Percentiles rank a stretch among this genome's conserved stretches.
phyloP scores from a whole-genome alignment of 2,888 invertebrate genomes.

The Ennomos quercinarius region DNA sequence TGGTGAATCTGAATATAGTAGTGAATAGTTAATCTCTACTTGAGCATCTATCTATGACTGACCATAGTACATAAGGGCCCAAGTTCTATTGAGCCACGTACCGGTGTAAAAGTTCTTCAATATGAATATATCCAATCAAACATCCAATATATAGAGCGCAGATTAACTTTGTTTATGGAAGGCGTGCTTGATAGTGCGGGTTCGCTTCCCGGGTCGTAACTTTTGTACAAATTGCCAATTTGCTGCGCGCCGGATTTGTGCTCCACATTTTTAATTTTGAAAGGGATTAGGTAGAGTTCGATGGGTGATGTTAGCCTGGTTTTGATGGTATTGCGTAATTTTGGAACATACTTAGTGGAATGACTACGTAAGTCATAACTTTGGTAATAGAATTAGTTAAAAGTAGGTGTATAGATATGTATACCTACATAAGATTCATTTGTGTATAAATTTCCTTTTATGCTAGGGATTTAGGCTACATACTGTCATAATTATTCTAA shows the following conservation, averaged over 20 bases:
- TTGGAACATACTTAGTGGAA: background rate
- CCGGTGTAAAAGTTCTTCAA: slow-evolving; percentile 1
- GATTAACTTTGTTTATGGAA: slow-evolving; percentile 51
- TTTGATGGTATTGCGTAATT: slow-evolving; percentile 7
- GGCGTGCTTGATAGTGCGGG: slow-evolving; percentile 66
- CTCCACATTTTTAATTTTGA: slow-evolving; percentile 27
- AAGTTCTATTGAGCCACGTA: background rate
- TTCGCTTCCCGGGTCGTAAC: slow-evolving; percentile 74
- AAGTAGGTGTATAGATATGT: no score
- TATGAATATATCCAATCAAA: background rate
- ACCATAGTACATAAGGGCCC: no score
- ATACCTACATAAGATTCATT: no score
- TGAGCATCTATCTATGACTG: no score
- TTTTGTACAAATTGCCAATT: slow-evolving; percentile 47
- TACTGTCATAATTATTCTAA: no score
- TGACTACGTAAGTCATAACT: no score
- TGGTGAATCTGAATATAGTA: no score
- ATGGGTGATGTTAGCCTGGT: slow-evolving; percentile 14
- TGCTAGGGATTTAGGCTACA: no score
- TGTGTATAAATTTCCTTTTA: no score
- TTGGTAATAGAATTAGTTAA: no score
- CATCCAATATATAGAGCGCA: slow-evolving; percentile 19
- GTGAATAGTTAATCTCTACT: no score
- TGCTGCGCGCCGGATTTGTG: slow-evolving; percentile 35
- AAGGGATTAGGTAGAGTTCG: slow-evolving; percentile 20